Base-by-base conservation (phyloP, 2,888 invertebrate genomes). In the Gastracanthus pulcherrimus region DNA sequence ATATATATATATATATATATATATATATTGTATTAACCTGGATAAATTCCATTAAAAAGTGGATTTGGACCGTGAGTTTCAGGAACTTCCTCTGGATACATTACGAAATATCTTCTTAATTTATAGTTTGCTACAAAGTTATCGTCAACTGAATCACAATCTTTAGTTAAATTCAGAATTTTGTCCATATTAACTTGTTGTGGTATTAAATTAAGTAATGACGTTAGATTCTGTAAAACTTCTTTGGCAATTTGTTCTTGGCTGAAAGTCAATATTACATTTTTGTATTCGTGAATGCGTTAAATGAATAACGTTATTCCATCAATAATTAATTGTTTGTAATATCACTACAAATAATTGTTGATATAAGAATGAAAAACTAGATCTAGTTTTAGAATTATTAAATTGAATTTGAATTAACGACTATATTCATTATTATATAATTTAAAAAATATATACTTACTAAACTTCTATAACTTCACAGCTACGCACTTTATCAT, bases 391-490 rank as follows among this genome's bases (percentile, higher is more conserved):
- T 60, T 60, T 60, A 55, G 26, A 26, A 69, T 71, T 55, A 55
- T 38, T 11, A 19, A 3, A 7, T n/a, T n/a, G n/a, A n/a, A n/a
- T n/a, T n/a, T n/a, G n/a, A n/a, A n/a, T n/a, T n/a, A n/a, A n/a
- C n/a, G n/a, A n/a, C n/a, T n/a, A n/a, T n/a, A n/a, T n/a, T n/a
- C n/a, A n/a, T n/a, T n/a, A n/a, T 48, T n/a, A 29, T 26, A 11
- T 23, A 16, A 58, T 29, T 19, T 29, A 64, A 23, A 23, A 19
- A n/a, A n/a, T n/a, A n/a, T n/a, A n/a, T 45, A 96, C 97, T 96
- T 92, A 97, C 97, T 95, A 95, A 86, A 96, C 96, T 94, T 97
- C 97, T 88, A 97, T 95, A 86, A 97, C 93, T 91, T 96, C 96
- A 90, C 97, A 97, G 89, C 95, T 95, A 72, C 95, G 93, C 81